Percentiles rank a stretch among this genome's conserved stretches.
Conservation (phyloP, 2,888 invertebrate genomes). For the Meloe dianella region DNA sequence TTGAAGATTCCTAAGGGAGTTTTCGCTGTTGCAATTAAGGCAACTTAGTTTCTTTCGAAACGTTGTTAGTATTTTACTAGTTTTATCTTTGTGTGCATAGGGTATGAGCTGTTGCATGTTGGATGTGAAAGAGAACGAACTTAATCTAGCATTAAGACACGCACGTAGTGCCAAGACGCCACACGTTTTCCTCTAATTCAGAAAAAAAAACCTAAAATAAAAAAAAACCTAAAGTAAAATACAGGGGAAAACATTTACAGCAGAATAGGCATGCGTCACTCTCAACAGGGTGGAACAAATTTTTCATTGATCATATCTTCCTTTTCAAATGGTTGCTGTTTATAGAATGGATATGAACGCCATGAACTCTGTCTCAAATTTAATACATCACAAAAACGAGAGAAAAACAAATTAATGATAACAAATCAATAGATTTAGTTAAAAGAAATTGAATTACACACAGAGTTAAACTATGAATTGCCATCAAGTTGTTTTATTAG, state of each 20-base stretch:
- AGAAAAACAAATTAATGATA: neutral
- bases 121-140: constrained; percentile 1
- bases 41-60: neutral
- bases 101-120: constrained; percentile 3
- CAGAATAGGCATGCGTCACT: constrained; percentile 43
- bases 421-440: too few relatives aligned
- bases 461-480: too few relatives aligned
- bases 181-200: constrained; percentile 5
- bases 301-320: constrained; percentile 51
- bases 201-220: neutral
- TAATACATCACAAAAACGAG: constrained; percentile 18
- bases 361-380: constrained; percentile 21
- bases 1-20: constrained; percentile 12
- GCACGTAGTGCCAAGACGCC: constrained; percentile 7
- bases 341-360: constrained; percentile 38
- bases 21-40: constrained; percentile 11
- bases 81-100: constrained; percentile 7
- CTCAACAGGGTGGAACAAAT: constrained; percentile 44
- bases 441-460: too few relatives aligned
- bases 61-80: neutral
- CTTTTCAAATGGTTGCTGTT: constrained; percentile 40
- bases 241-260: constrained; percentile 6
- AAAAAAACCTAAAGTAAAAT: neutral
- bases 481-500: too few relatives aligned
- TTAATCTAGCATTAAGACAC: constrained; percentile 7